Base-by-base conservation (phyloP, 2,797 vertebrate genomes). In the Peromyscus attwateri region DNA sequence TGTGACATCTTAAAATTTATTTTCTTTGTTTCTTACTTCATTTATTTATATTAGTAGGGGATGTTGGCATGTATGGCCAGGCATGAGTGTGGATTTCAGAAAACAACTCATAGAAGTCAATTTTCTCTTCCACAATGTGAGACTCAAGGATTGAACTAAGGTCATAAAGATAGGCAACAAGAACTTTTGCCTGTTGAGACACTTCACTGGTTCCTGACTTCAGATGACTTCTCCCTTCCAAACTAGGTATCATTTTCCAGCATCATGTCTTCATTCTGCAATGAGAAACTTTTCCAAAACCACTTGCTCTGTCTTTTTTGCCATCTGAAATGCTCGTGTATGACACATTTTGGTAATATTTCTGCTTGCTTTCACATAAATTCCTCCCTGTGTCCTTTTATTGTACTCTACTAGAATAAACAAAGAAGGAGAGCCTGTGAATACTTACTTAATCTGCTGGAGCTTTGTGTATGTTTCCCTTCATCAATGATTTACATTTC, bases 401-500 rank as follows among this genome's bases (percentile, higher is more conserved):
- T 55, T 96, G 57, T 79, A 27, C 71, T 80, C 37, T 4, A 70
- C 75, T 40, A 43, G 34, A 95, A 84, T 92, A 96, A 97, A 92
- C 62, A 95, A 95, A 96, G 9, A 62, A 94, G 73, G 71, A 95
- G 75, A 92, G 60, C 29, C 83, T n/a, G 87, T 80, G 83, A 95
- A 89, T 93, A 96, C 46, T 87, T 94, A 75, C 40, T 98, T 93
- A 94, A 97, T 94, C 96, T 89, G 79, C 66, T 31, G 60, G 21
- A 92, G 55, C 5, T 34, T 92, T 75, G 66, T 94, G 89, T 89
- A 89, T 75, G 81, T 2, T 82, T 97, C 93, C 79, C 68, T 97
- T 97, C 75, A 92, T 96, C 91, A 92, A 1, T 95, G 79, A 97
- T 96, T 96, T 92, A 95, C 89, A 49, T 90, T 93, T 96, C 37